Base-by-base conservation (phyloP, 2,888 invertebrate species). In the Electrophaes corylata region DNA sequence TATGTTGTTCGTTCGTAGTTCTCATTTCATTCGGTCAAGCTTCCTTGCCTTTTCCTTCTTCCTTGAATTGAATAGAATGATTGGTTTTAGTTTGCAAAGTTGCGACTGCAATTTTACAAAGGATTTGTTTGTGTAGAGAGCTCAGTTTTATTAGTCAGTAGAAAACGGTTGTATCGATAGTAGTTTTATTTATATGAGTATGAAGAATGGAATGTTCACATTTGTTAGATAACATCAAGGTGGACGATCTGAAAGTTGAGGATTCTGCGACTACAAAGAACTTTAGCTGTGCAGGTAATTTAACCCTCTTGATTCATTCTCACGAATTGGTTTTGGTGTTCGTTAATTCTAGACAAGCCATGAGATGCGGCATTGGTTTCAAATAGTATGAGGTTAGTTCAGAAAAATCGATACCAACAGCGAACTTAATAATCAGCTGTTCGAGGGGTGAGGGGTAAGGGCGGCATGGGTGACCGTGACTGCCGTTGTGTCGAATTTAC, bases 191-290 rank as follows among this genome's bases (percentile, higher is more conserved):
- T 57, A 65, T 70, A 66, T 55, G 78, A 77, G 61, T 71, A 90
- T 90, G 89, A 92, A 92, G 81, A 82, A 95, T 94, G 94, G 94
- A 94, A 92, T 94, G 94, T 88, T 92, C 94, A 79, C 94, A 94
- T 92, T 92, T 94, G 78, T 91, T 91, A 85, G 93, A 93, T 87
- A 93, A 94, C 91, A 93, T 94, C 81, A 93, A 93, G 83, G 86
- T 92, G 82, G 88, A 90, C 76, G 86, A 89, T 81, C 83, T 89
- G 78, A 85, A 86, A 79, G 75, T 79, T 76, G 86, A 91, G 78
- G 91, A 91, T 79, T 84, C 81, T 72, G 83, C 85, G 79, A 88
- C 89, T 88, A 92, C 93, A 92, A 93, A 94, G 94, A 93, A 93
- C 86, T 87, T 91, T 85, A 87, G 89, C 84, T 94, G 94, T 91